Conservation (phyloP, 2,888 invertebrate species). For the Dione juno region DNA sequence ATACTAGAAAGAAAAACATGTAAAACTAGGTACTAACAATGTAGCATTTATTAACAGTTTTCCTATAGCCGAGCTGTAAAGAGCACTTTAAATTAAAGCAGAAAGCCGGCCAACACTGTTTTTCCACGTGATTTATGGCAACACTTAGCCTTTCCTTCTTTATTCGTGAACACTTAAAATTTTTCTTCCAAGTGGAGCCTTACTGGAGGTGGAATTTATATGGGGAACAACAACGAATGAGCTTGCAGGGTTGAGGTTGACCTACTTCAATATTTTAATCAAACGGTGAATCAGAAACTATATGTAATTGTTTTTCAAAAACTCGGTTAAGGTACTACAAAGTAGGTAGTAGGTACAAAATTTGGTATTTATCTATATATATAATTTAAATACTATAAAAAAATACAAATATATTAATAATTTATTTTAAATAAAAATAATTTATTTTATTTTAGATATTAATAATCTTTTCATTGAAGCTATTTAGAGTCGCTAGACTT, state of each 20-base stretch:
- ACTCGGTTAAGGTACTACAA: no score
- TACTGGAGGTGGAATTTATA: slow-evolving; percentile 46
- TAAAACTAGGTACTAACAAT: slow-evolving; percentile 1
- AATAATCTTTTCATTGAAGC: no score
- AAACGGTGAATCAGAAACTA: neutral
- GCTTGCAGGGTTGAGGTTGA: slow-evolving; percentile 14
- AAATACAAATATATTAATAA: no score
- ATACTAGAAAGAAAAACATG: neutral
- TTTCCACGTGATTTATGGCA: slow-evolving; percentile 75
- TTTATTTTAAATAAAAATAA: no score
- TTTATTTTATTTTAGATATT: no score
- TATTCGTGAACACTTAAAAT: slow-evolving; percentile 70
- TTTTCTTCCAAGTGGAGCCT: slow-evolving; percentile 53
- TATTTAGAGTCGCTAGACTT: no score
- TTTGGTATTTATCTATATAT: no score
- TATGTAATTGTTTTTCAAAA: no score
- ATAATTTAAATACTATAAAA: no score
- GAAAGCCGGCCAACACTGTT: slow-evolving; percentile 60
- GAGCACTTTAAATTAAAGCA: slow-evolving; percentile 57
- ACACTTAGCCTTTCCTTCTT: slow-evolving; percentile 69
- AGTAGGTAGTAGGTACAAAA: no score
- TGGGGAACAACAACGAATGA: slow-evolving; percentile 19
- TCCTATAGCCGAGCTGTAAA: slow-evolving; percentile 40
- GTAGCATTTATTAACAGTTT: slow-evolving; percentile 29
- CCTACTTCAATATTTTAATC: slow-evolving; percentile 21